Base-by-base conservation (phyloP, 2,888 invertebrate genomes). In the Coecobrya sp. region DNA sequence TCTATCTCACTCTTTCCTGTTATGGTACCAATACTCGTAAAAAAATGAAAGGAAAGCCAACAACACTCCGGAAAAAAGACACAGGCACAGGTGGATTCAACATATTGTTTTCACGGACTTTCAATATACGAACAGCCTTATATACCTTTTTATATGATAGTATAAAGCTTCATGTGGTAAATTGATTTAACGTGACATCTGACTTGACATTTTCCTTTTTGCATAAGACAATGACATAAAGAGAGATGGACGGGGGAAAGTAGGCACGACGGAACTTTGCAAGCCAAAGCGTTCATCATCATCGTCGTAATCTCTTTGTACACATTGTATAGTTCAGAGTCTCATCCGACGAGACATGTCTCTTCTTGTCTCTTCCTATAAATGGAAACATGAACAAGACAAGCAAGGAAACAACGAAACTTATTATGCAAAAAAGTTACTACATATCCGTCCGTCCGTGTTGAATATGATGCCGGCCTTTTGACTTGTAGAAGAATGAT, bases 121-220 rank as follows among this genome's bases (percentile, higher is more conserved):
- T 36, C 36, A 36, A 36, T 36, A 36, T 36, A 36, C 3, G 36
- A 36, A 7, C 36, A 36, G n/a, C n/a, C n/a, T n/a, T n/a, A n/a
- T n/a, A n/a, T n/a, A n/a, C n/a, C n/a, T n/a, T n/a, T n/a, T n/a
- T n/a, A 36, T 36, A 36, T 36, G 36, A 7, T 36, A 36, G n/a
- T 36, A 36, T 36, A 36, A 36, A 4, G 36, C 70, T 36, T 8
- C 45, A 45, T 8, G 73, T 22, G 11, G 42, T 19, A 19, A 22
- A 73, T 42, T 73, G 73, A 45, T 45, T 73, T 42, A 73, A 73
- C 4, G 73, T 73, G 73, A 73, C 73, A 73, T 73, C 42, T 19
- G 73, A 73, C 73, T 73, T 73, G 73, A 73, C 73, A 73, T 73
- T 73, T 73, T 73, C 19, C 27, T 19, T 42, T 42, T 65, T 65